Evolutionary conservation across 2,888 invertebrate species (phyloP), one percentile per base, ranked within the genome.

Genomic region (Brachylomia viminalis): DNA sequence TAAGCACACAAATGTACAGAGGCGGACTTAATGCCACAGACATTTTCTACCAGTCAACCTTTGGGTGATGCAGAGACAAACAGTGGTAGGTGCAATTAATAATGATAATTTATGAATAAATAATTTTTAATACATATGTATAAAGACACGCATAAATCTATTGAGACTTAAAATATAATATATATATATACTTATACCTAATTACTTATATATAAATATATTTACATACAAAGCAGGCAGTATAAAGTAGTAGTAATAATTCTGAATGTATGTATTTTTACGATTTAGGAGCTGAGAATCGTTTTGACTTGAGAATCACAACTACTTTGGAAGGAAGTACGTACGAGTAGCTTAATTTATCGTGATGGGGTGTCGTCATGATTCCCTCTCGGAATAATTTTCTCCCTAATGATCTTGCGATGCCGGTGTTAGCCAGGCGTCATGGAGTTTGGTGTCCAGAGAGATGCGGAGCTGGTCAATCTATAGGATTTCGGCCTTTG

Each of bases 291-390:
- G 7, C 11, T n/a, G n/a, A n/a, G n/a, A n/a, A 20, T 65, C 42
- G 4, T 27, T 65, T 30, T 30, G 20, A 27, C 27, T 47, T 30
- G 13, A 23, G 8, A 27, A 20, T 20, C 23, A 17, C n/a, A 64
- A 27, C 17, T 17, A 47, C 33, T 67, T 33, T 33, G 17, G 27
- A 49, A 17, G 3, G 7, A 20, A 47, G 27, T n/a, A n/a, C n/a
- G n/a, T n/a, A n/a, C n/a, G n/a, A n/a, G n/a, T 38, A 70, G 27
- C 10, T 71, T 27, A 10, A 45, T 45, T 69, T 42, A 69, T 69
- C 15, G 15, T 42, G 15, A n/a, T 33, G 27, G 13, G 13, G 10
- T 2, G 27, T 30, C 52, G 15, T 27, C 17, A 10, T 45, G 15
- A 56, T 45, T 56, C 2, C 15, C 1, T 45, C 2, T 54, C 8